Conservation (phyloP, 2,888 invertebrate species). For the Nymphalis c-album region DNA sequence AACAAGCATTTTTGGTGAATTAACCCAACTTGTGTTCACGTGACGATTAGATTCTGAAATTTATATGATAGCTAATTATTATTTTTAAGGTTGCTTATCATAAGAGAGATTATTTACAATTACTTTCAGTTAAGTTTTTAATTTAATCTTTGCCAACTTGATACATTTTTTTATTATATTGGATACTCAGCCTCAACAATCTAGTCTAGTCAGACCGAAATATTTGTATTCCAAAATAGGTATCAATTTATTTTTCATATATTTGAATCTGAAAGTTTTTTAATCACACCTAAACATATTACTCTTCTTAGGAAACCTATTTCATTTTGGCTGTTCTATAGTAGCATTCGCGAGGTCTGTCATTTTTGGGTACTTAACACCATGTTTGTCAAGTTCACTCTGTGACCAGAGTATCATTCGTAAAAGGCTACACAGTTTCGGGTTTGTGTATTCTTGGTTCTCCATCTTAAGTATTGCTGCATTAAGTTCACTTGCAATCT, state of each 20-base stretch:
- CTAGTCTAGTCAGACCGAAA: neutral
- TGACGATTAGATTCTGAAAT: too few relatives aligned
- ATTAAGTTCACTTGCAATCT: constrained; percentile 98
- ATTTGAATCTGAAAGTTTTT: constrained; percentile 14
- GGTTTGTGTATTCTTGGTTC: constrained; percentile 93
- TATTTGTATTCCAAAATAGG: neutral
- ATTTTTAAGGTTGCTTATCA: too few relatives aligned
- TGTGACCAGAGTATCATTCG: constrained; percentile 98
- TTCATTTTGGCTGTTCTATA: constrained; percentile 87
- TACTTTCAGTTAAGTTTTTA: too few relatives aligned
- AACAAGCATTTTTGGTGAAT: too few relatives aligned
- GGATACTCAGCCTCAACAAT: neutral
- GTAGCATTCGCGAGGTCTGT: constrained; percentile 93
- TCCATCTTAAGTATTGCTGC: constrained; percentile 98
- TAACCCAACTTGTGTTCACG: too few relatives aligned
- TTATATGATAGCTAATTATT: too few relatives aligned
- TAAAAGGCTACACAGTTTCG: constrained; percentile 93
- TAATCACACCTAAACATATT: constrained; percentile 31
- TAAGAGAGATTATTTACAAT: too few relatives aligned
- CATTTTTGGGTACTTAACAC: constrained; percentile 97
- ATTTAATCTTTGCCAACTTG: too few relatives aligned
- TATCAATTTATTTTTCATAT: constrained; percentile 4
- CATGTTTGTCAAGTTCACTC: constrained; percentile 95
- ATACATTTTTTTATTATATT: neutral
- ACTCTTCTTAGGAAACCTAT: constrained; percentile 28